Base-by-base conservation (phyloP, 2,888 invertebrate species). In the Drosophila nigricruria region DNA sequence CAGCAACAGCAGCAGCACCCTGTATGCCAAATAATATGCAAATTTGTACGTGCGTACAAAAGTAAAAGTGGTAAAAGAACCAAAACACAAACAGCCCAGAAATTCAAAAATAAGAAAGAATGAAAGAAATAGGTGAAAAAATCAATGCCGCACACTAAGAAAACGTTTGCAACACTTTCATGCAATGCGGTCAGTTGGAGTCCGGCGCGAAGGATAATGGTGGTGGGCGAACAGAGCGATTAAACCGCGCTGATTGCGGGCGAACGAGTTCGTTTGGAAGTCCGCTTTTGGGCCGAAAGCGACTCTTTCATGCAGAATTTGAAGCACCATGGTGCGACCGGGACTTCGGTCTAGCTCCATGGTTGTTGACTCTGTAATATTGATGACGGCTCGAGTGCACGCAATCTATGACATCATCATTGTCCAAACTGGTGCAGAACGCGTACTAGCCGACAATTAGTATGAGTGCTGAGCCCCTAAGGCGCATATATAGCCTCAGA, bases 371-470 rank as follows among this genome's bases (percentile, higher is more conserved):
- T 60, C 62, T 58, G 52, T 57, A 67, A 82, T 80, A 79, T 84
- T 88, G 87, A 89, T 91, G 91, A 91, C 91, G 91, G 79, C 70
- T 70, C 72, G 32, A 66, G 49, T 79, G 82, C 91, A 91, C 91
- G 91, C 91, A 85, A 91, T 89, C 86, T 69, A 90, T 91, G 84
- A 88, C 91, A 84, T 91, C 91, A 91, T 77, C 80, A 71, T 27
- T 60, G 73, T 49, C 64, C 65, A 45, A 27, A 18, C 47, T 59
- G 52, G 40, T 59, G 68, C 66, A 73, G 61, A 50, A 50, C 52
- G 36, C 52, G 32, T 42, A 49, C 56, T 9, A 3, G 30, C 36
- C 52, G 20, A 38, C 73, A 73, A 70, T 77, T 75, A 68, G 49
- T 53, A 42, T 58, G 63, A 76, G 72, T 75, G 53, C 60, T 42